Evolutionary conservation across 2,797 vertebrate species (phyloP).

Genomic region (Acanthopagrus latus): DNA sequence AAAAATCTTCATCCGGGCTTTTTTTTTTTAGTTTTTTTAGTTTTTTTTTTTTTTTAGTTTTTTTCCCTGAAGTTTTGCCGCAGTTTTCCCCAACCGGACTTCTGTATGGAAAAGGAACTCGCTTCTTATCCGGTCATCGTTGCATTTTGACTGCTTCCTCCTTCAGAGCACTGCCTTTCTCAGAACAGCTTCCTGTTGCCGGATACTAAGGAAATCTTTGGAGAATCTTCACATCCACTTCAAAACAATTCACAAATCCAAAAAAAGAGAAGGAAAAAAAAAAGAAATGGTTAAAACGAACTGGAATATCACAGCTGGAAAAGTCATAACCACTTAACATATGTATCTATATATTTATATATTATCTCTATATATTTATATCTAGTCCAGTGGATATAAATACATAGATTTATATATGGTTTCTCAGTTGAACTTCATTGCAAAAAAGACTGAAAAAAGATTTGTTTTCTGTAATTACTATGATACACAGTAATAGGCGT

Average conservation of each 20-base stretch:
- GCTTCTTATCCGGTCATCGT: constrained; percentile 72
- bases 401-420: constrained; percentile 50
- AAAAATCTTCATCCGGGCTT: constrained; percentile 49
- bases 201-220: constrained; percentile 53
- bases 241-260: constrained; percentile 39
- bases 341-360: constrained; percentile 71
- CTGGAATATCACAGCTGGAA: constrained; percentile 76
- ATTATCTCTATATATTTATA: constrained; percentile 58
- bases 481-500: constrained; percentile 90
- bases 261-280: not conserved
- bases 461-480: constrained; percentile 88
- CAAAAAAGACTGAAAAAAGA: constrained; percentile 81
- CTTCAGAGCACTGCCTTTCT: constrained; percentile 70
- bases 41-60: constrained; percentile 47
- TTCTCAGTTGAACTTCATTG: constrained; percentile 77
- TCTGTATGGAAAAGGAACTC: constrained; percentile 64
- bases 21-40: too few species aligned
- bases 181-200: constrained; percentile 67
- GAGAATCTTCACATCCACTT: constrained; percentile 62
- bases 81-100: constrained; percentile 58
- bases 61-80: constrained; percentile 16
- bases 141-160: constrained; percentile 65
- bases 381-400: constrained; percentile 58
- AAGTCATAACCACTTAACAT: constrained; percentile 74
- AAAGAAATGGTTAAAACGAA: constrained; percentile 65